These are phyloP conservation scores for Dendrocincla tyrannina DNA, from an alignment of 2,797 vertebrate genomes.

Conservation along the genomic window DNA sequence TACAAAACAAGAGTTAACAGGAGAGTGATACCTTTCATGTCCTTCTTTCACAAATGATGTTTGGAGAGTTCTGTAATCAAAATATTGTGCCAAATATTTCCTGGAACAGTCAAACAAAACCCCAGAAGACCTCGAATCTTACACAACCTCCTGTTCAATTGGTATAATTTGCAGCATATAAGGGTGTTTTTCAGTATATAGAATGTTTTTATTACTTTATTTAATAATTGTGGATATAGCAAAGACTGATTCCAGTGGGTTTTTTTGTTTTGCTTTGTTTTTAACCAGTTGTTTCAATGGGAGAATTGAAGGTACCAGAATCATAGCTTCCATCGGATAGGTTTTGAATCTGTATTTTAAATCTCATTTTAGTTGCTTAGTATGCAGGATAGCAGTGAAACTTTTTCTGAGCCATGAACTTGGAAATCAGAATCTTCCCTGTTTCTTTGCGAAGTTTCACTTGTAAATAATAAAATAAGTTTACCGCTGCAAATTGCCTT, in stretches of 20 bases:
- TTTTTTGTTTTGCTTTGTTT: too few species aligned
- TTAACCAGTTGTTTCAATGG: neutral
- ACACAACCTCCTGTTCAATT: neutral
- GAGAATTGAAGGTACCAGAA: neutral
- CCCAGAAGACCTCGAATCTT: neutral
- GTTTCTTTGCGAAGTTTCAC: neutral
- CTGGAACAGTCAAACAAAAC: conserved; percentile 1
- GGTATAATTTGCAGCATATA: neutral
- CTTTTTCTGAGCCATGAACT: neutral
- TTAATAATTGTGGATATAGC: neutral
- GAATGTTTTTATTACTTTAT: neutral
- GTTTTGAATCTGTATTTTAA: neutral
- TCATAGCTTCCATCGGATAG: neutral
- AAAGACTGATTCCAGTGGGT: neutral
- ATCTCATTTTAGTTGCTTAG: neutral
- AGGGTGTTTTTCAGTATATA: neutral
- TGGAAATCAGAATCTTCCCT: neutral
- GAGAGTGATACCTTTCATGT: neutral
- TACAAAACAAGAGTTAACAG: neutral
- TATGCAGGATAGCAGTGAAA: neutral
- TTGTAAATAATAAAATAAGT: neutral
- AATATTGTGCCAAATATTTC: conserved; percentile 21
- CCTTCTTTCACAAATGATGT: neutral
- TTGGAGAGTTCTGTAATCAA: conserved; percentile 19
- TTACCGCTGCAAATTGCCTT: neutral